Base-by-base conservation (phyloP, 2,113 vertebrate genomes). In the Istiophorus platypterus region DNA sequence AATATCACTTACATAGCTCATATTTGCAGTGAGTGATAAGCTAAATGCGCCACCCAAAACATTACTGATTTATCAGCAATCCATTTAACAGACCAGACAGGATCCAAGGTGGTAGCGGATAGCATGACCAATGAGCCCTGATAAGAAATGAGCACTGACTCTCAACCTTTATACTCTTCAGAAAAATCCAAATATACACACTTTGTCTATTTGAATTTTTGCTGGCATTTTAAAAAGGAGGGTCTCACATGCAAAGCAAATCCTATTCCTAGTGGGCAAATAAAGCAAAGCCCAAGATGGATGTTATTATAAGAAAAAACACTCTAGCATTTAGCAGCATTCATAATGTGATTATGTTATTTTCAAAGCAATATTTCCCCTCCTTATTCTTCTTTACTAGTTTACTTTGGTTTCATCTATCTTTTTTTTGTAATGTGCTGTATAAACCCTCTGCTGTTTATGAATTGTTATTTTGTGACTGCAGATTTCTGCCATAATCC, bases 11-110 rank as follows among this genome's bases (percentile, higher is more conserved):
- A 47, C 74, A 67, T 42, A 1, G 85, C 83, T 90, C 77, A 82
- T 65, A 88, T 78, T 74, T 71, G 76, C 66, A 41, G 65, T 47
- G 47, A 73, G 69, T 64, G 87, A 89, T 84, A 81, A 87, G 79
- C 71, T 82, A 69, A 89, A 87, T 54, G 67, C 5, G 51, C 41
- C 77, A 15, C 54, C 57, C 70, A 72, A 88, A 88, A 91, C 65
- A 78, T 65, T 81, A 83, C 39, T 65, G 88, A 86, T 85, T 81
- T 49, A 64, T 85, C 77, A 67, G 76, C 70, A 83, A 87, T 85
- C 79, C 71, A 72, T 89, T 89, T 82, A 80, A 90, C 54, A 47
- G 71, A 52, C 58, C 42, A 65, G 83, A 78, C 69, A 63, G 78
- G 78, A 80, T 85, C 72, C 59, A 45, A 72, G 76, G 69, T 82